phyloP scores from a whole-genome alignment of 1,140 invertebrate genomes.

The Orius laevigatus region DNA sequence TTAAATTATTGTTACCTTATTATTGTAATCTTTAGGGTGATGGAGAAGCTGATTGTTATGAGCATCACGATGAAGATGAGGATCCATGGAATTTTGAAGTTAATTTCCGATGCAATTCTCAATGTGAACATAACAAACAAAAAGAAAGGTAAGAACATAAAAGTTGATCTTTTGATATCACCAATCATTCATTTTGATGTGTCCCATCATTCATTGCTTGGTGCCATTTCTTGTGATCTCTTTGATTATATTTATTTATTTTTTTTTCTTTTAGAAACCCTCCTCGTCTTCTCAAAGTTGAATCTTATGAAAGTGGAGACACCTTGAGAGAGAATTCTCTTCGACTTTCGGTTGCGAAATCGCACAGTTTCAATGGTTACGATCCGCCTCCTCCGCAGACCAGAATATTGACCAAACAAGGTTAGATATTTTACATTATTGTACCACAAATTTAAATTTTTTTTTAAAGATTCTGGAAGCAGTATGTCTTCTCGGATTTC shows the following conservation, averaged over 20 bases:
- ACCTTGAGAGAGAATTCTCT: constrained; percentile 31
- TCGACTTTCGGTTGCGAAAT: constrained; percentile 55
- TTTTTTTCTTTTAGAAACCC: constrained; percentile 4
- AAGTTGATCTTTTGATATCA: too few relatives aligned
- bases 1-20: too few relatives aligned
- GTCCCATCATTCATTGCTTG: constrained; percentile 26
- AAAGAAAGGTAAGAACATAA: constrained; percentile 9
- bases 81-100: constrained; percentile 8
- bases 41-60: constrained; percentile 6
- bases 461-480: constrained; percentile 42
- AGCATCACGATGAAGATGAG: too few relatives aligned
- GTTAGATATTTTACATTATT: constrained; percentile 26
- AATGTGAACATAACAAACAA: constrained; percentile 5
- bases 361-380: constrained; percentile 73
- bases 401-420: constrained; percentile 52
- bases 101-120: background rate
- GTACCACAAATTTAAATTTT: constrained; percentile 11
- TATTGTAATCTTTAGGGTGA: constrained; percentile 4
- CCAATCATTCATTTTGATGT: too few relatives aligned
- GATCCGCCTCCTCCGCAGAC: constrained; percentile 28
- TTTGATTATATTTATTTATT: too few relatives aligned
- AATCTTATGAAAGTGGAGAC: constrained; percentile 35
- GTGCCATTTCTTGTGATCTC: constrained; percentile 25
- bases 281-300: constrained; percentile 38
- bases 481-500: constrained; percentile 54